These are phyloP conservation scores for Athetis lepigone DNA, from an alignment of 2,888 invertebrate species.

Conservation along the genomic window DNA sequence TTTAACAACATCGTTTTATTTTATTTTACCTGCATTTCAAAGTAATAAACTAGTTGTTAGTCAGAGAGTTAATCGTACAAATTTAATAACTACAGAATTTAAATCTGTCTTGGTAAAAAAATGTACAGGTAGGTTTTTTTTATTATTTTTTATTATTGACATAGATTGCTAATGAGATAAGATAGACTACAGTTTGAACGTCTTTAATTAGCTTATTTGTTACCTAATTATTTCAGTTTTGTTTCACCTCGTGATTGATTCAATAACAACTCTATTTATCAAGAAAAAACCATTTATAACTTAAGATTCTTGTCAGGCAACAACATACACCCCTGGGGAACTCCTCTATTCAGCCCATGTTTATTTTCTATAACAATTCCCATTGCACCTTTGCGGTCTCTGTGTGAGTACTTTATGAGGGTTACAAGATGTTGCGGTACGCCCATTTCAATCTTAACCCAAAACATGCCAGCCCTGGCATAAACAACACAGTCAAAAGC, in stretches of 20 bases:
- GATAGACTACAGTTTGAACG: too few species aligned
- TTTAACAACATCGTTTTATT: slow-evolving; percentile 8
- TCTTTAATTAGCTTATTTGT: too few species aligned
- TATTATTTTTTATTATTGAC: too few species aligned
- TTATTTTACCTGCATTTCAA: background rate
- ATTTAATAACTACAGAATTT: too few species aligned
- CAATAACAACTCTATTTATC: background rate
- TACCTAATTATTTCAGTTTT: too few species aligned
- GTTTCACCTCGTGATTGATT: too few species aligned
- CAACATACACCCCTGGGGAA: slow-evolving; percentile 28
- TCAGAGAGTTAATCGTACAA: too few species aligned
- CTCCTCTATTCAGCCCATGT: slow-evolving; percentile 8
- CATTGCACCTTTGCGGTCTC: slow-evolving; percentile 32
- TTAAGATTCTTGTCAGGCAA: background rate
- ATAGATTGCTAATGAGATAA: too few species aligned
- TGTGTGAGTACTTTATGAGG: slow-evolving; percentile 51
- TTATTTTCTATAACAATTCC: slow-evolving; percentile 28
- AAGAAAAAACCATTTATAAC: background rate
- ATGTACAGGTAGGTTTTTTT: too few species aligned
- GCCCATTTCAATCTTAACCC: slow-evolving; percentile 47
- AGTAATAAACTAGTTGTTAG: background rate
- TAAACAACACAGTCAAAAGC: slow-evolving; percentile 48
- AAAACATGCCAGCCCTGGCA: slow-evolving; percentile 34
- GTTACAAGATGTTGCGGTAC: slow-evolving; percentile 53
- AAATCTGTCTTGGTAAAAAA: too few species aligned